Evolutionary conservation across 2,113 vertebrate genomes (phyloP).

Genomic region (Pluvialis apricaria): DNA sequence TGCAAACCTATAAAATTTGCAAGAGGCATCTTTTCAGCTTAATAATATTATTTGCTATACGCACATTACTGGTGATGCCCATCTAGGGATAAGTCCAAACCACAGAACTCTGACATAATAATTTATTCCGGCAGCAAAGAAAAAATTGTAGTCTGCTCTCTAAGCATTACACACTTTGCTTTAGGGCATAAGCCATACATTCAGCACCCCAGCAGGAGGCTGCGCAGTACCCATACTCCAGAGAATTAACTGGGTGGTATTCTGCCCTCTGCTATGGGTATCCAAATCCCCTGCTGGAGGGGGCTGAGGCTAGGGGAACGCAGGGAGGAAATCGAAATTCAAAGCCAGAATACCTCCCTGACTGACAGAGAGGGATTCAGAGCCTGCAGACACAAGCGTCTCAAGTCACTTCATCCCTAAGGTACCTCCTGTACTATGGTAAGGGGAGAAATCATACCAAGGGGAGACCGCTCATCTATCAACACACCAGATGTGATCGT

Average conservation of each 20-base stretch:
- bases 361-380: neutral
- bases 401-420: neutral
- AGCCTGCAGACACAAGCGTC: neutral
- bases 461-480: no score
- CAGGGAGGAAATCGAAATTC: neutral
- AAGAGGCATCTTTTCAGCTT: neutral
- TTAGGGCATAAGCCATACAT: slow-evolving; percentile 3
- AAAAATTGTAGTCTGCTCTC: neutral
- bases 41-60: slow-evolving; percentile 8
- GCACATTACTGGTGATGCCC: neutral
- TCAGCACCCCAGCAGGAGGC: neutral
- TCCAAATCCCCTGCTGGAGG: neutral
- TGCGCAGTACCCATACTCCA: neutral
- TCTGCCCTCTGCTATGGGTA: neutral
- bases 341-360: neutral
- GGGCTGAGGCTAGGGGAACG: neutral
- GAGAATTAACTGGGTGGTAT: neutral
- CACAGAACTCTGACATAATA: neutral
- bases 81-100: neutral
- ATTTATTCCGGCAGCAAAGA: slow-evolving; percentile 28
- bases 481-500: fast-evolving
- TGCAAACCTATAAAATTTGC: neutral
- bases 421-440: neutral
- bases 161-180: slow-evolving; percentile 24
- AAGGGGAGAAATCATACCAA: neutral